A percentile compares a stretch with the other conserved stretches of the same genome.
Evolutionary conservation across 2,113 vertebrate genomes (phyloP).

Genomic region (Phyllopteryx taeniolatus): DNA sequence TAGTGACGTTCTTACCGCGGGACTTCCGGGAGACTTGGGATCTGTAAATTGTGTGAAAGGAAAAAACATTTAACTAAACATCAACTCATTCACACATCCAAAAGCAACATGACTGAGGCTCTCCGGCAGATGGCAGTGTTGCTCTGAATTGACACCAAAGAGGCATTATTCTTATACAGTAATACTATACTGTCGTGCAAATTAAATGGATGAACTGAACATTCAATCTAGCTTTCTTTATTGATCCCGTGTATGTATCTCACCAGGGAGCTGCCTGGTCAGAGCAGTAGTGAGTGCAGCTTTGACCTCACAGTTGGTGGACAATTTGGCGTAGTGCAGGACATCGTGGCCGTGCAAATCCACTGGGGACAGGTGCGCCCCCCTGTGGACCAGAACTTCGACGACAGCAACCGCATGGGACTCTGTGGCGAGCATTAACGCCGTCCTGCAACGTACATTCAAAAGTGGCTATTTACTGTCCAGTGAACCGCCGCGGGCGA

Average conservation of each 20-base stretch:
- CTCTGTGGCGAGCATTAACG: conserved; percentile 87
- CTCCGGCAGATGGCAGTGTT: conserved; percentile 58
- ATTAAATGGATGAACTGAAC: neutral
- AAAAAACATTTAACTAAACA: neutral
- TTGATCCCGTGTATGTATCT: neutral
- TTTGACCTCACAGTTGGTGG: conserved; percentile 77
- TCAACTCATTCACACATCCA: neutral
- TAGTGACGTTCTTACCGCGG: conserved; percentile 48
- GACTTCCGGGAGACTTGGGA: conserved; percentile 52
- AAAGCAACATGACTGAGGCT: neutral
- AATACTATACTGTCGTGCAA: neutral
- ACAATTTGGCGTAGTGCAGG: conserved; percentile 81
- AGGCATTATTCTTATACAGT: neutral
- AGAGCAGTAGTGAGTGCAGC: conserved; percentile 68
- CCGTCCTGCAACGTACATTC: conserved; percentile 73
- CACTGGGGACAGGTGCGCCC: conserved; percentile 76
- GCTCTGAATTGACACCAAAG: conserved; percentile 3
- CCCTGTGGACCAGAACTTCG: conserved; percentile 80
- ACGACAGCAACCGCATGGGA: conserved; percentile 64
- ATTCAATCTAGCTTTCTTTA: neutral
- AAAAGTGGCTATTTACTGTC: neutral
- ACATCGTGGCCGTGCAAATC: conserved; percentile 87
- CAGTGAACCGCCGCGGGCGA: too few relatives aligned
- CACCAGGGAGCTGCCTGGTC: conserved; percentile 80
- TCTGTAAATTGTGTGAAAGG: conserved; percentile 34